Percentiles rank a stretch among this genome's conserved stretches.
phyloP scores from a whole-genome alignment of 37 sponge, comb jelly and placozoan genomes.

The Hexactinellida sp. region DNA sequence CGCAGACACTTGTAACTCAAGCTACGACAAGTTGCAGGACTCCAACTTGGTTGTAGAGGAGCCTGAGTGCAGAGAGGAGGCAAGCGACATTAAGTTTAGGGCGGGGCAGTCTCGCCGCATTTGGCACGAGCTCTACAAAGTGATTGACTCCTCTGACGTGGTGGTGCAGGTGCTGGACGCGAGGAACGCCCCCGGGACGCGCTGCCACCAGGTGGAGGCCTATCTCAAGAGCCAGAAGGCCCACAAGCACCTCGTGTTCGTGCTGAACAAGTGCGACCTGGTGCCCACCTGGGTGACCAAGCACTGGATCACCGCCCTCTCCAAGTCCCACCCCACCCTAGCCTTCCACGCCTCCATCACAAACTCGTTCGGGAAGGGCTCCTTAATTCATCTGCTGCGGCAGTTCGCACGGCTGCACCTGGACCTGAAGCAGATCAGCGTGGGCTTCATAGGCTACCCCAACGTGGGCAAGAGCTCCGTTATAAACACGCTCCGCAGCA shows the following conservation, averaged over 20 bases:
- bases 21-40: conserved; percentile 19
- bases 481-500: conserved; percentile 81
- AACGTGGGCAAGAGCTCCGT: conserved; percentile 97
- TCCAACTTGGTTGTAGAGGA: conserved; percentile 37
- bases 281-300: conserved; percentile 95
- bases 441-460: conserved; percentile 98
- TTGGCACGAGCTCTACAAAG: conserved; percentile 96
- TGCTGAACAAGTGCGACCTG: conserved; percentile 97
- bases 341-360: conserved; percentile 95
- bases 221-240: conserved; percentile 77
- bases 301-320: conserved; percentile 70
- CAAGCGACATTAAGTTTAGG: conserved; percentile 61
- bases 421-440: conserved; percentile 33
- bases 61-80: conserved; percentile 51
- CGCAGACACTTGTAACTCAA: not conserved
- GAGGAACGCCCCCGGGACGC: conserved; percentile 83
- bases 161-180: conserved; percentile 79
- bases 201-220: conserved; percentile 73
- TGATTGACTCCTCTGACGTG: conserved; percentile 37
- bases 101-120: conserved; percentile 92
- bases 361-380: conserved; percentile 95
- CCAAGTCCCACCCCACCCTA: conserved; percentile 80
- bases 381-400: conserved; percentile 82
- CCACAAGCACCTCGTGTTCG: conserved; percentile 86
- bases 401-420: conserved; percentile 75